These are phyloP conservation scores for Dendropsophus ebraccatus DNA, from an alignment of 2,113 vertebrate species.

Conservation along the genomic window DNA sequence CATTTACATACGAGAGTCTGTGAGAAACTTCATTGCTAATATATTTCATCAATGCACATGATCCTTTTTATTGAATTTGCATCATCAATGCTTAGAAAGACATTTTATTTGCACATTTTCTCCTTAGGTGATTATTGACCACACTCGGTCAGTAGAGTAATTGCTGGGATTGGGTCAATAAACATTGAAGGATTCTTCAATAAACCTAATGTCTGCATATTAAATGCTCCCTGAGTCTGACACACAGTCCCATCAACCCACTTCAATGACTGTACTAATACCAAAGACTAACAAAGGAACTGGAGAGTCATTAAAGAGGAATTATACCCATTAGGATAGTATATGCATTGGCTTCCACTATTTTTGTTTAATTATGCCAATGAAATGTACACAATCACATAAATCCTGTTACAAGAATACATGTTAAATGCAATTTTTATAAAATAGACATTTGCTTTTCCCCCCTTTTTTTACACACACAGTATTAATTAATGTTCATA, in stretches of 20 bases:
- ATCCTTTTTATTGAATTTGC: slow-evolving; percentile 38
- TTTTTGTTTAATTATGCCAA: background rate
- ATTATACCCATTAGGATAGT: slow-evolving; percentile 6
- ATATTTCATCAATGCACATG: slow-evolving; percentile 30
- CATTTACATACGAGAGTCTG: background rate
- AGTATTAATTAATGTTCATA: too few species aligned
- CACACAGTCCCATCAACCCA: slow-evolving; percentile 13
- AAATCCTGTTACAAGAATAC: too few species aligned
- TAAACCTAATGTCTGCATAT: slow-evolving; percentile 54
- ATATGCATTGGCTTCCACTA: background rate
- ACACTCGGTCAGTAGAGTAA: slow-evolving; percentile 21
- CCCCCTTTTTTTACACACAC: too few species aligned
- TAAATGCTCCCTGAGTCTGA: slow-evolving; percentile 43
- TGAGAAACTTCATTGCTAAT: slow-evolving; percentile 32
- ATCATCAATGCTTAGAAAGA: slow-evolving; percentile 43
- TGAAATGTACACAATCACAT: background rate
- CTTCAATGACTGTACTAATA: background rate
- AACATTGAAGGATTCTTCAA: slow-evolving; percentile 46
- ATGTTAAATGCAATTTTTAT: too few species aligned
- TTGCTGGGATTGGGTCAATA: slow-evolving; percentile 49
- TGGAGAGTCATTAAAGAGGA: slow-evolving; percentile 30
- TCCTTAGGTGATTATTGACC: slow-evolving; percentile 46
- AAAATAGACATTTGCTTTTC: too few species aligned
- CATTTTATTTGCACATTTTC: slow-evolving; percentile 48
- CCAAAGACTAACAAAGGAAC: slow-evolving; percentile 28